Percentiles rank a stretch among this genome's conserved stretches.
Conservation (phyloP, 2,888 invertebrate genomes). For the Tetrapedia diversipes region DNA sequence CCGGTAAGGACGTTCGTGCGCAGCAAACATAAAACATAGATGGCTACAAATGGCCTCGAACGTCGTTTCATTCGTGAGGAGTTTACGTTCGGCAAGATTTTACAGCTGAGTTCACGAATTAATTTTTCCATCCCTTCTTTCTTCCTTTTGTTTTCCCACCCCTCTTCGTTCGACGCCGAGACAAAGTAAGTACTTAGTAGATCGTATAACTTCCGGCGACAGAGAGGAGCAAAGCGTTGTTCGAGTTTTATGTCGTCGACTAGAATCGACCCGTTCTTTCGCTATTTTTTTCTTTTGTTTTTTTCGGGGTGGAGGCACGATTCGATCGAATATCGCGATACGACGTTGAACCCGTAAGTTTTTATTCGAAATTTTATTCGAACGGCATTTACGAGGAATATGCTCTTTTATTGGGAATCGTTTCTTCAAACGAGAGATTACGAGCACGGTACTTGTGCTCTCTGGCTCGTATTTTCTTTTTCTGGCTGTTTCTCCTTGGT, state of each 20-base stretch:
- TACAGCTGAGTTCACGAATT: slow-evolving; percentile 21
- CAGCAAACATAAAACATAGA: slow-evolving; percentile 2
- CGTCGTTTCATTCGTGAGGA: not conserved
- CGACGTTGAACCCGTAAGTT: slow-evolving; percentile 32
- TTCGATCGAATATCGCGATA: slow-evolving; percentile 25
- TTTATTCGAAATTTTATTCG: slow-evolving; percentile 50
- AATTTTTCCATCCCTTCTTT: slow-evolving; percentile 6
- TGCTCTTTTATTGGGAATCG: slow-evolving; percentile 31
- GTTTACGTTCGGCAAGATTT: slow-evolving; percentile 20
- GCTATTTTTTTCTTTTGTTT: not conserved
- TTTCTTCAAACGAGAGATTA: slow-evolving; percentile 19
- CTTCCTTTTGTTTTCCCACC: too few species aligned
- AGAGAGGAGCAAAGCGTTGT: too few species aligned
- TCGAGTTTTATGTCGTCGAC: slow-evolving; percentile 23
- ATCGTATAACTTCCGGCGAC: slow-evolving; percentile 8
- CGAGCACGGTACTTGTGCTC: not conserved
- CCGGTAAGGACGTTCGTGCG: slow-evolving; percentile 9
- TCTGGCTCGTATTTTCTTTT: not conserved
- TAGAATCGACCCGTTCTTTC: not conserved
- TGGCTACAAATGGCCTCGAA: not conserved
- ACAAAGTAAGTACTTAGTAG: too few species aligned
- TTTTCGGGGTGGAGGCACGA: not conserved
- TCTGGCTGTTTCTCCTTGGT: not conserved
- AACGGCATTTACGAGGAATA: slow-evolving; percentile 31
- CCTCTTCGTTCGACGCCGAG: not conserved